These are phyloP conservation scores for Hemistola chrysoprasaria DNA, from an alignment of 2,888 invertebrate species.

Conservation along the genomic window DNA sequence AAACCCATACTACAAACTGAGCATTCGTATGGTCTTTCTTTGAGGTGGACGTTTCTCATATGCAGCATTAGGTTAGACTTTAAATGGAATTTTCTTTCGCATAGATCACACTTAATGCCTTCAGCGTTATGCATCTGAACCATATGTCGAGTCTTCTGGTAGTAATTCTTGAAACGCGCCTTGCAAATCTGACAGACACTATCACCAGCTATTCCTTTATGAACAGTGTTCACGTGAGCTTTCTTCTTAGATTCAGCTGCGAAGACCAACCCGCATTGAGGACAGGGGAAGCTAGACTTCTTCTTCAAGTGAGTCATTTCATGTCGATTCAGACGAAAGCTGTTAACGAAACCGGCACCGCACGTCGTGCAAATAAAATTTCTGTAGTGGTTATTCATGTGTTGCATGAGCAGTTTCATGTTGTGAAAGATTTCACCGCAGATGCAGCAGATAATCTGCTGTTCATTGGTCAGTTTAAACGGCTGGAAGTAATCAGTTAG, in stretches of 20 bases:
- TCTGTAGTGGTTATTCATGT: conserved; percentile 71
- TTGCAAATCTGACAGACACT: conserved; percentile 74
- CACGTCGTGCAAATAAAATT: conserved; percentile 73
- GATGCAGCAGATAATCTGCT: conserved; percentile 63
- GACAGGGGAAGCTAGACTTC: conserved; percentile 63
- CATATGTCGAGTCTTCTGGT: conserved; percentile 74
- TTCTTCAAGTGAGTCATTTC: conserved; percentile 68
- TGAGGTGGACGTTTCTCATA: conserved; percentile 67
- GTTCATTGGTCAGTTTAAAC: conserved; percentile 57
- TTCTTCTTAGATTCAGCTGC: conserved; percentile 69
- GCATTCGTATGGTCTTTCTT: conserved; percentile 70
- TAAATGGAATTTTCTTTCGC: conserved; percentile 69
- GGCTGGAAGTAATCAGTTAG: conserved; percentile 68
- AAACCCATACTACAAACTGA: conserved; percentile 73
- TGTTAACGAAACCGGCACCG: conserved; percentile 70
- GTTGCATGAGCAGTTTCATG: conserved; percentile 71
- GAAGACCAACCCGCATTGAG: conserved; percentile 63
- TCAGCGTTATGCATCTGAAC: conserved; percentile 68
- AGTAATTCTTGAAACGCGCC: conserved; percentile 71
- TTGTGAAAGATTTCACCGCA: conserved; percentile 66
- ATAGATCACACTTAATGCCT: conserved; percentile 68
- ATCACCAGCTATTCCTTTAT: conserved; percentile 69
- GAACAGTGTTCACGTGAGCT: conserved; percentile 67
- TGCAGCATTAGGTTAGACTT: conserved; percentile 67
- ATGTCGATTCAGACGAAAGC: conserved; percentile 62